Conservation (phyloP, 64 coral and sea anemone species). For the Exaiptasia diaphana region DNA sequence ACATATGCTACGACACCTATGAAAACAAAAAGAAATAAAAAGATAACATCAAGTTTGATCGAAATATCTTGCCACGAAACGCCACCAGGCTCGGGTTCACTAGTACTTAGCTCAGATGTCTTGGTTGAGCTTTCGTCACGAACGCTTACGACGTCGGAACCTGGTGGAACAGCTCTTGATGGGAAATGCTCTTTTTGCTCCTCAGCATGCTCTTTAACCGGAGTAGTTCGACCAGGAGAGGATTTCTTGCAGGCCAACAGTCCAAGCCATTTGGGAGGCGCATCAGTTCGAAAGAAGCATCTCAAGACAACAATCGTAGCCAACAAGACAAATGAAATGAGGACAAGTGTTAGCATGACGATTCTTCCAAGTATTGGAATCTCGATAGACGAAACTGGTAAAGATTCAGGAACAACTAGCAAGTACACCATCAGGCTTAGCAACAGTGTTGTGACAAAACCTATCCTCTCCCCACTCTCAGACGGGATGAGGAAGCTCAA, state of each 20-base stretch:
- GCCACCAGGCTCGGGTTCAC: background rate
- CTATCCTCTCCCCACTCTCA: conserved; percentile 45
- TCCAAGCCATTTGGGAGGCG: conserved; percentile 12
- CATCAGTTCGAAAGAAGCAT: background rate
- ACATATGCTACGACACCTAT: background rate
- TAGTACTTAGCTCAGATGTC: background rate
- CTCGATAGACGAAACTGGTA: conserved; percentile 24
- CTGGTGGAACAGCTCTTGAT: background rate
- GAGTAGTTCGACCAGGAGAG: background rate
- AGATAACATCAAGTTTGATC: conserved; percentile 18
- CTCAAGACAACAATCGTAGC: conserved; percentile 15
- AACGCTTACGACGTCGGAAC: background rate
- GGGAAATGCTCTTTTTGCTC: background rate
- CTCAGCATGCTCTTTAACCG: background rate
- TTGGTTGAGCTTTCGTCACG: background rate
- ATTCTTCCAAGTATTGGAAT: conserved; percentile 30
- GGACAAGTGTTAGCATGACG: conserved; percentile 14
- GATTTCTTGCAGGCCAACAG: no score
- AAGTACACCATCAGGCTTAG: conserved; percentile 27
- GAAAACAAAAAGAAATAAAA: conserved; percentile 5
- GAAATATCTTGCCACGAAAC: background rate
- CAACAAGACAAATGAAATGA: conserved; percentile 16
- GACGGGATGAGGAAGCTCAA: conserved; percentile 24
- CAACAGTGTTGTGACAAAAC: conserved; percentile 41
- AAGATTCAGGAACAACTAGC: conserved; percentile 12